These are phyloP conservation scores for Fistularia tabacaria DNA, from an alignment of 2,797 vertebrate genomes.

Conservation along the genomic window DNA sequence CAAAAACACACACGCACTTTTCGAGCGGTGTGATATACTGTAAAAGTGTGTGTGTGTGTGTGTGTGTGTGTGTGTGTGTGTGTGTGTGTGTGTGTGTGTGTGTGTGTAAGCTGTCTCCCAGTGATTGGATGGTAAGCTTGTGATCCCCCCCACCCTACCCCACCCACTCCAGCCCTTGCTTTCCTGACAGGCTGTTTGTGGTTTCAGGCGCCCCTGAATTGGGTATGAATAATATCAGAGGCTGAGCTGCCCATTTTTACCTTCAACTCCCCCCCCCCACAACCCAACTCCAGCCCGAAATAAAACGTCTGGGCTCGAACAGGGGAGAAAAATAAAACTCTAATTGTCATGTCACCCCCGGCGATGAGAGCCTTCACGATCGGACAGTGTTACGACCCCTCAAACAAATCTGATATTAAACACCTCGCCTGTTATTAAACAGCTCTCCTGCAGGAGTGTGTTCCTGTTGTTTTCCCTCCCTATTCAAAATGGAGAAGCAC, in stretches of 20 bases:
- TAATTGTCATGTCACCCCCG: too few species aligned
- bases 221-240: conserved; percentile 37
- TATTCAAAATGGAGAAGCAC: conserved; percentile 4
- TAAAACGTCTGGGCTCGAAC: conserved; percentile 10
- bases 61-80: too few species aligned
- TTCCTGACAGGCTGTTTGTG: conserved; percentile 20
- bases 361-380: too few species aligned
- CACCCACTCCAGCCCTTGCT: too few species aligned
- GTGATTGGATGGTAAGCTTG: conserved; percentile 15
- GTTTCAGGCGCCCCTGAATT: conserved; percentile 25
- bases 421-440: too few species aligned
- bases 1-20: too few species aligned
- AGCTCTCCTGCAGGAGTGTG: not conserved
- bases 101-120: conserved; percentile 13
- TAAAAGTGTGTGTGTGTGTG: too few species aligned
- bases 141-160: conserved; percentile 16
- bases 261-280: not conserved
- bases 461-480: not conserved
- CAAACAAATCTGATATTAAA: too few species aligned
- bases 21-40: too few species aligned
- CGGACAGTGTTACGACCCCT: too few species aligned
- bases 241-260: conserved; percentile 8
- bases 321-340: too few species aligned
- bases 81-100: too few species aligned
- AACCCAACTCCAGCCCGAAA: conserved; percentile 2